Evolutionary conservation across 2,888 invertebrate genomes (phyloP).

Genomic region (Lasius fuliginosus): DNA sequence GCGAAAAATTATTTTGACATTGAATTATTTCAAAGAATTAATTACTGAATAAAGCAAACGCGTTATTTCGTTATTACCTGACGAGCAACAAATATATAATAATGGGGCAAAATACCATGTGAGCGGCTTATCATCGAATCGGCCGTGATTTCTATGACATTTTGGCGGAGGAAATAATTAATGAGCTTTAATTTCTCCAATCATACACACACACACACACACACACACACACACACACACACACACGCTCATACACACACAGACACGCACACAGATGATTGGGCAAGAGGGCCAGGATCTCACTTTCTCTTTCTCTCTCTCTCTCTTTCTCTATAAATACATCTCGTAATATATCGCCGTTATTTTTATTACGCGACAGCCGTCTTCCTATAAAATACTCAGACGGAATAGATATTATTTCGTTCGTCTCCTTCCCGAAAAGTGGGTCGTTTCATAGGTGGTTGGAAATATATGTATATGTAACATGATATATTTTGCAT

Average conservation of each 20-base stretch:
- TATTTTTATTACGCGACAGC: constrained; percentile 74
- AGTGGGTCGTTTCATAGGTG: constrained; percentile 46
- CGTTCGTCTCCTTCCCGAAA: constrained; percentile 25
- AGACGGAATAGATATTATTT: constrained; percentile 44
- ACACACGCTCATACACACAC: constrained; percentile 52
- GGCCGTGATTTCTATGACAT: constrained; percentile 39
- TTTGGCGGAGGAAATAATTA: constrained; percentile 77
- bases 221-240: constrained; percentile 1
- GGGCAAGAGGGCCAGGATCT: constrained; percentile 58
- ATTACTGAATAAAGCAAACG: not conserved
- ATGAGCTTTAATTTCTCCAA: constrained; percentile 76
- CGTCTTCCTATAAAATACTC: constrained; percentile 40
- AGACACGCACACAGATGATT: constrained; percentile 60
- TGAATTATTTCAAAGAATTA: constrained; percentile 2
- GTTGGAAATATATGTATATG: constrained; percentile 43
- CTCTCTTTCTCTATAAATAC: constrained; percentile 77
- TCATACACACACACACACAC: constrained; percentile 54
- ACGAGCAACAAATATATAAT: not conserved
- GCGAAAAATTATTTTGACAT: not conserved
- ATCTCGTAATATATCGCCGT: constrained; percentile 74
- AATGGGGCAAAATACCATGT: not conserved
- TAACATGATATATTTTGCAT: not conserved
- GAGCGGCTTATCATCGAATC: not conserved
- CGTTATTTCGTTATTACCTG: constrained; percentile 11
- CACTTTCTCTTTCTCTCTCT: constrained; percentile 39